A percentile compares a stretch with the other conserved stretches of the same genome.
These are phyloP conservation scores for Limnothrissa miodon DNA, from an alignment of 2,113 vertebrate genomes.

Conservation along the genomic window DNA sequence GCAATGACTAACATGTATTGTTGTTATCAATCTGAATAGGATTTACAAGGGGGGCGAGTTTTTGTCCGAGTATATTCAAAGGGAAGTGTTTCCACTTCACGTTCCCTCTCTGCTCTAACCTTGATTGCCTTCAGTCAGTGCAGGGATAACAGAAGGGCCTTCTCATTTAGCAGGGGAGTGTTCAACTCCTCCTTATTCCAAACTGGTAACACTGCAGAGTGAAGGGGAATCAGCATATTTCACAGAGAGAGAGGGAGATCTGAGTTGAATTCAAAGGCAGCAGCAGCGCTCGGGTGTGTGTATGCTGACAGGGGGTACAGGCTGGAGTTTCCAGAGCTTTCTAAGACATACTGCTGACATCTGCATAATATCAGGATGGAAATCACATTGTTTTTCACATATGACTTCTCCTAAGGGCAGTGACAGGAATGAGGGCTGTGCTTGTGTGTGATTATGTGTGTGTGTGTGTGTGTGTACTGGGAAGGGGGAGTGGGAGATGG, in stretches of 20 bases:
- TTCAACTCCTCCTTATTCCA: neutral
- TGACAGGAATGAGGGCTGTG: neutral
- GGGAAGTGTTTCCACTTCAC: neutral
- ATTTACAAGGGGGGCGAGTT: neutral
- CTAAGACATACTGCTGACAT: neutral
- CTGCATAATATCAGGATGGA: neutral
- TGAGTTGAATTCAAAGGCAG: neutral
- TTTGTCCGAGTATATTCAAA: neutral
- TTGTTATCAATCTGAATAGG: neutral
- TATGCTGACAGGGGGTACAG: neutral
- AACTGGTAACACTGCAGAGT: neutral
- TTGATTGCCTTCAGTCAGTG: neutral
- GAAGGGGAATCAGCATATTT: neutral
- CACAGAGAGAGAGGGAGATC: neutral
- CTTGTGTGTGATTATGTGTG: neutral
- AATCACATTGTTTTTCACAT: conserved; percentile 14
- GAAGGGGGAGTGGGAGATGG: too few species aligned
- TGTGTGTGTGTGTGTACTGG: neutral
- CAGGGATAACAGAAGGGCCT: neutral
- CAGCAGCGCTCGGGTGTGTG: neutral
- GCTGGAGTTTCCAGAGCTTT: neutral
- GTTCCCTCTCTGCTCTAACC: neutral
- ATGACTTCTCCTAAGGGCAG: neutral
- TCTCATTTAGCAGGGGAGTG: neutral
- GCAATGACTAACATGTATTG: neutral